phyloP scores from a whole-genome alignment of 23 tunicate species.

The Halocynthia aurantium region DNA sequence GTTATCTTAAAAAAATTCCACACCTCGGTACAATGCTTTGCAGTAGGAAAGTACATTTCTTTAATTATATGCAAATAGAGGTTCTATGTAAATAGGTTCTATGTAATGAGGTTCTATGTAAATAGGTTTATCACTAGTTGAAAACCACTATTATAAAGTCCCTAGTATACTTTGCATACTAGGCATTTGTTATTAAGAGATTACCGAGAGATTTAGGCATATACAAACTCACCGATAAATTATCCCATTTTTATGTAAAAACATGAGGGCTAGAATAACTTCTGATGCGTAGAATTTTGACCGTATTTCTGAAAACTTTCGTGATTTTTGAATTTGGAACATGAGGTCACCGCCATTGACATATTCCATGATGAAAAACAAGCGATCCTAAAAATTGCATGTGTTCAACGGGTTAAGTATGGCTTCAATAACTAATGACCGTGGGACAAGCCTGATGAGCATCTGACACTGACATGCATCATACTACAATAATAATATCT shows the following conservation, averaged over 20 bases:
- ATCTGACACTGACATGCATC: neutral
- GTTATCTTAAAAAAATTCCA: too few relatives aligned
- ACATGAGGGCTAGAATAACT: conserved; percentile 79
- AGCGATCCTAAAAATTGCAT: conserved; percentile 56
- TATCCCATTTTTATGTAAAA: conserved; percentile 75
- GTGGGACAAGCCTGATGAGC: neutral
- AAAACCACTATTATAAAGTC: too few relatives aligned
- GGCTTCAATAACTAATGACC: neutral
- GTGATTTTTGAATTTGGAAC: conserved; percentile 85
- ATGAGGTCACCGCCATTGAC: conserved; percentile 89
- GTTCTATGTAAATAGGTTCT: too few relatives aligned
- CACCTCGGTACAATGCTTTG: too few relatives aligned
- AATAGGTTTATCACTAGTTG: too few relatives aligned
- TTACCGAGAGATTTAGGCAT: too few relatives aligned
- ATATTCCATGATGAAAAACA: conserved; percentile 90
- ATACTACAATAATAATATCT: neutral
- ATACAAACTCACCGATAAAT: conserved; percentile 51
- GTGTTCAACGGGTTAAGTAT: neutral
- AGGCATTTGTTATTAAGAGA: too few relatives aligned
- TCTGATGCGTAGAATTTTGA: conserved; percentile 82
- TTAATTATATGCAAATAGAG: too few relatives aligned
- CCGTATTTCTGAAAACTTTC: conserved; percentile 82
- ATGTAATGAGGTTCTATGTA: too few relatives aligned
- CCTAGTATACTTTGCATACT: too few relatives aligned
- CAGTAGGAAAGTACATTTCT: too few relatives aligned